Evolutionary conservation across 2,113 vertebrate species (phyloP).

Genomic region (Conger conger): DNA sequence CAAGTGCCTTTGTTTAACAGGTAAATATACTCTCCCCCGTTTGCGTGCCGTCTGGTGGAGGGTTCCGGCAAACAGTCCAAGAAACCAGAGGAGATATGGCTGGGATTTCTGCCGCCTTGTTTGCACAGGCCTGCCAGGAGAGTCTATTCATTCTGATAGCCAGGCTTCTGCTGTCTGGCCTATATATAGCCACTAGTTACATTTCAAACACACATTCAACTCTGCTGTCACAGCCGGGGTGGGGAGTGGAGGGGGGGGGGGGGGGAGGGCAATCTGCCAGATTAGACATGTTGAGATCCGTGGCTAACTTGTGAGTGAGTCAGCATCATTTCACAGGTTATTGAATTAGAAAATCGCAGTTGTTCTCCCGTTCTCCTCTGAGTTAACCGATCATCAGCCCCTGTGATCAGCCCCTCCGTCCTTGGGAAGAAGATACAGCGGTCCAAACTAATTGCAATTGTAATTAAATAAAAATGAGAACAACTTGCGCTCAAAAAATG

Average conservation of each 20-base stretch:
- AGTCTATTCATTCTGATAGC: conserved; percentile 26
- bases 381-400: neutral
- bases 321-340: neutral
- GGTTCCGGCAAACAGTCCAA: conserved; percentile 32
- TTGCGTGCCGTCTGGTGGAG: conserved; percentile 34
- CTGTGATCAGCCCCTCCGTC: neutral
- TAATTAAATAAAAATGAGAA: too few species aligned
- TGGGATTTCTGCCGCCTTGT: conserved; percentile 23
- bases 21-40: conserved; percentile 38
- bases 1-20: conserved; percentile 34
- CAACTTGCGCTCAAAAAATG: too few species aligned
- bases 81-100: neutral
- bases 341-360: neutral
- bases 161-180: conserved; percentile 11
- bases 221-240: conserved; percentile 41
- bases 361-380: neutral
- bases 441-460: too few species aligned
- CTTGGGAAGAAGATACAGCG: too few species aligned
- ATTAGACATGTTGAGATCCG: neutral
- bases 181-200: conserved; percentile 12
- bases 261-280: neutral
- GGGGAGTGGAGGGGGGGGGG: too few species aligned
- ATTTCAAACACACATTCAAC: conserved; percentile 22
- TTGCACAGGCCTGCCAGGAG: conserved; percentile 32
- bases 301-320: neutral